A percentile compares a stretch with the other conserved stretches of the same genome.
Evolutionary conservation across 2,797 vertebrate species (phyloP).

Genomic region (Mionectes olivaceus): DNA sequence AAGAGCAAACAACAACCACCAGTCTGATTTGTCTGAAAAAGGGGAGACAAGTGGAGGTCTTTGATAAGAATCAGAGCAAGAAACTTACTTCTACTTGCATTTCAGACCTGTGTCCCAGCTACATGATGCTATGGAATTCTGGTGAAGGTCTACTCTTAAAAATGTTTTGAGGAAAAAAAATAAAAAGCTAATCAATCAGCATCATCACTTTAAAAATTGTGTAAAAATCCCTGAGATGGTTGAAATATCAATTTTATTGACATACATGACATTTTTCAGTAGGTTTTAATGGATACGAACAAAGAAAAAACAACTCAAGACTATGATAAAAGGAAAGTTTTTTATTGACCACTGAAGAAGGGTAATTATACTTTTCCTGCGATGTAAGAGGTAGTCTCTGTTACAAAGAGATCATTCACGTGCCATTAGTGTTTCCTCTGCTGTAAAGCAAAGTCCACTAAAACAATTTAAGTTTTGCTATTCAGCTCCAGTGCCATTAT

Average conservation of each 20-base stretch:
- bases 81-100: not conserved
- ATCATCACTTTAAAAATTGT: not conserved
- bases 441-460: not conserved
- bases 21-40: not conserved
- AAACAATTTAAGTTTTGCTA: not conserved
- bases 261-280: not conserved
- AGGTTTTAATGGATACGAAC: not conserved
- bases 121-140: not conserved
- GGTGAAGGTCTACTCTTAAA: not conserved
- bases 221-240: not conserved
- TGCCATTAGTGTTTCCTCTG: not conserved
- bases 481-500: not conserved
- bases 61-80: not conserved
- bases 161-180: not conserved
- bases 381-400: not conserved
- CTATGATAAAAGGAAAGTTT: conserved; percentile 11
- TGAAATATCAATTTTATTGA: conserved; percentile 21
- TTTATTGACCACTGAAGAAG: conserved; percentile 5
- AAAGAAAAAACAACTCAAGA: not conserved
- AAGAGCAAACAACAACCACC: not conserved
- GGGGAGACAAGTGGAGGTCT: not conserved
- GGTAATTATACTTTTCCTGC: not conserved
- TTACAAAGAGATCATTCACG: not conserved
- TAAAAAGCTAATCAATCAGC: not conserved
- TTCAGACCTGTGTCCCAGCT: not conserved